Percentiles rank a stretch among this genome's conserved stretches.
These are phyloP conservation scores for Notiomystis cincta DNA, from an alignment of 2,113 vertebrate species.

Conservation along the genomic window DNA sequence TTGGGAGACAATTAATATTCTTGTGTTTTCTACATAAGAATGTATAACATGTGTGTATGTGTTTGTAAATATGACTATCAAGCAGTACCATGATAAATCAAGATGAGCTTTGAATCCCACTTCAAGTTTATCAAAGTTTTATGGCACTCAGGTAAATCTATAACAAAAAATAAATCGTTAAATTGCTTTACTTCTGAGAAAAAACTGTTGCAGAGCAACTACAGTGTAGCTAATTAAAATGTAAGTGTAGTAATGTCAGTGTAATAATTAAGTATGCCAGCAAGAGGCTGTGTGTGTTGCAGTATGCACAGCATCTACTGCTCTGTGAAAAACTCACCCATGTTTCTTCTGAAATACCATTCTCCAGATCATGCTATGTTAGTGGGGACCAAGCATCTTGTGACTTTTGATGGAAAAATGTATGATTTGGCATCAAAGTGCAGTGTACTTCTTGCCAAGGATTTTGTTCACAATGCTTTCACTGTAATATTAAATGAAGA, in stretches of 20 bases:
- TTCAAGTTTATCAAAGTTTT: neutral
- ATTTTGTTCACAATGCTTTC: conserved; percentile 67
- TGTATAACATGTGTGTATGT: neutral
- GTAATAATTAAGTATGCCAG: neutral
- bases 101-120: neutral
- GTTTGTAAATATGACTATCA: neutral
- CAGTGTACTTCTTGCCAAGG: conserved; percentile 76
- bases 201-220: neutral
- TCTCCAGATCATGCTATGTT: conserved; percentile 79
- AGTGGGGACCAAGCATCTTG: conserved; percentile 74
- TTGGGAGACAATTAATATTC: neutral
- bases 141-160: neutral
- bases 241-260: neutral
- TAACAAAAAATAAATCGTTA: neutral
- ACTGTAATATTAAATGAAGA: conserved; percentile 63
- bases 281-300: neutral
- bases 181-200: neutral
- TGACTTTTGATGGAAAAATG: conserved; percentile 81
- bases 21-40: neutral
- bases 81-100: neutral
- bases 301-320: neutral
- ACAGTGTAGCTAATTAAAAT: neutral
- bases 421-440: conserved; percentile 73
- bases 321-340: neutral
- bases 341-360: neutral